Base-by-base conservation (phyloP, 2,888 invertebrate species). In the Embidobia sp. region DNA sequence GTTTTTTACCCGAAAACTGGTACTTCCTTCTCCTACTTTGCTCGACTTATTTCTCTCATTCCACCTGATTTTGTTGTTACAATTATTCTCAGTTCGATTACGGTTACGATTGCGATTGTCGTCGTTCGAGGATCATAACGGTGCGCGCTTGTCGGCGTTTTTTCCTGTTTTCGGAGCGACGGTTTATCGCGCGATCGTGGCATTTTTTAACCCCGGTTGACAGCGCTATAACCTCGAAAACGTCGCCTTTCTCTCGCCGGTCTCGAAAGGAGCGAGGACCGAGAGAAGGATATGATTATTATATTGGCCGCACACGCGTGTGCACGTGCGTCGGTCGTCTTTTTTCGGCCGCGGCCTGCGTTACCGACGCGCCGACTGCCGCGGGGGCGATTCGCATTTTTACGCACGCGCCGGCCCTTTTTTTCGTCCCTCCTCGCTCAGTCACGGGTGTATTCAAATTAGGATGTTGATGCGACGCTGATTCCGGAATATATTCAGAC, bases 191-290 rank as follows among this genome's bases (percentile, higher is more conserved):
- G 33, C 49, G 49, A 51, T 59, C 59, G 31, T 42, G 48, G 64
- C 40, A 55, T 64, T 73, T 64, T 70, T 61, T 53, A 53, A 70
- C n/a, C 53, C 63, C 63, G 63, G 31, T 64, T 73, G 72, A 64
- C 72, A 73, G 64, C 49, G 49, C 48, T 73, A 49, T 73, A 64
- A 73, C 64, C 51, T 64, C 73, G 73, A 64, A 73, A 49, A 55
- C 33, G 26, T 35, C 22, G 64, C 73, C 73, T 73, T 73, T 73
- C 73, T 73, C 64, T 42, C 55, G 53, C 31, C 37, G n/a, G n/a
- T n/a, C n/a, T n/a, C n/a, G n/a, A n/a, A n/a, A n/a, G 26, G 40
- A 40, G 29, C 51, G 72, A 16, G 46, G 18, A 55, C 55, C 42
- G 63, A 29, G 40, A 37, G 16, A 48, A 29, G 27, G 53, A 66